phyloP scores from a whole-genome alignment of 2,888 invertebrate genomes.

The Venustoraphidia nigricollis region DNA sequence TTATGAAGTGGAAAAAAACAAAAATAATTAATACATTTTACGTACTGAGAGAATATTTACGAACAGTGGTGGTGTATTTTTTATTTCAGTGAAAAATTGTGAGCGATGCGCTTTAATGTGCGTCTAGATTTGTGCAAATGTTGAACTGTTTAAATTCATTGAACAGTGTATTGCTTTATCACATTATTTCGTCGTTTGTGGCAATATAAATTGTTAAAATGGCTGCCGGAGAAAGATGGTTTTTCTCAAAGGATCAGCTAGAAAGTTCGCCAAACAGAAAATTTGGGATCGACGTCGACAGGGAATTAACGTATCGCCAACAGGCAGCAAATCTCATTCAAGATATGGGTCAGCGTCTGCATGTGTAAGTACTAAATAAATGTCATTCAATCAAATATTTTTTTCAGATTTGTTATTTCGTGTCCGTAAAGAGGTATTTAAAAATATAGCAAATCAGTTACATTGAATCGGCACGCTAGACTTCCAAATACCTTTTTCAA shows the following conservation, averaged over 20 bases:
- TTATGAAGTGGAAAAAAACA: constrained; percentile 2
- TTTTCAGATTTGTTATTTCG: constrained; percentile 32
- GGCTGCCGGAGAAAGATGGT: constrained; percentile 81
- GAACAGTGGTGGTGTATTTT: too few species aligned
- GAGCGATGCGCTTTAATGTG: too few species aligned
- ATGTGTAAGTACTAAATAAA: constrained; percentile 51
- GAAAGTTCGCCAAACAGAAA: constrained; percentile 80
- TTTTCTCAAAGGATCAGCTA: constrained; percentile 87
- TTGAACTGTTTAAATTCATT: constrained; percentile 3
- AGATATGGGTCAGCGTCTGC: constrained; percentile 94
- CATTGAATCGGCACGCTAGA: too few species aligned
- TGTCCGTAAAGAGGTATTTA: too few species aligned
- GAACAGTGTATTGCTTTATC: background rate
- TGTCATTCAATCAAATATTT: constrained; percentile 33
- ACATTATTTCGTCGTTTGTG: constrained; percentile 26
- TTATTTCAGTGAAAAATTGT: too few species aligned
- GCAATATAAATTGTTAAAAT: constrained; percentile 45
- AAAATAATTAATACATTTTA: too few species aligned
- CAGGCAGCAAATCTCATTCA: constrained; percentile 96
- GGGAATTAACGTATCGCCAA: constrained; percentile 89
- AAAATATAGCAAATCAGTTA: too few species aligned
- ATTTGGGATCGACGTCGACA: constrained; percentile 83
- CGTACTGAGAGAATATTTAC: too few species aligned
- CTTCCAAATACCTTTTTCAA: too few species aligned
- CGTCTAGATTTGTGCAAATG: background rate